Evolutionary conservation across 1,140 invertebrate genomes (phyloP).

Genomic region (Stratiolaelaps scimitus): DNA sequence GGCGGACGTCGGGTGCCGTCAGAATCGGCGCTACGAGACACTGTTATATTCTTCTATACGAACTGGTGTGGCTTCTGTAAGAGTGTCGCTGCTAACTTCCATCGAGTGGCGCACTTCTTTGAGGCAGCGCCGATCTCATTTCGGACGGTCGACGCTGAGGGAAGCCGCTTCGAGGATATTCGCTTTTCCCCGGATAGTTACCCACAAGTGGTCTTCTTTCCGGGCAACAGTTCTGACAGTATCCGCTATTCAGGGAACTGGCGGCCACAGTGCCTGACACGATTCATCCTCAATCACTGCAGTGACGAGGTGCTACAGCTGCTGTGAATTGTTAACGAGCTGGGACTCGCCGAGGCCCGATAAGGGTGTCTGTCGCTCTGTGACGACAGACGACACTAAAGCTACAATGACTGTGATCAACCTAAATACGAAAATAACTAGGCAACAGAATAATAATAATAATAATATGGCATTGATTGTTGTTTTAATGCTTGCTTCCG

Average conservation of each 20-base stretch:
- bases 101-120: constrained; percentile 10
- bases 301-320: background rate
- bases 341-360: too few relatives aligned
- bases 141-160: constrained; percentile 14
- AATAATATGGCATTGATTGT: too few relatives aligned
- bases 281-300: constrained; percentile 24
- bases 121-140: constrained; percentile 2
- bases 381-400: too few relatives aligned
- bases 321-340: background rate
- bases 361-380: too few relatives aligned
- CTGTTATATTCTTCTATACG: constrained; percentile 19
- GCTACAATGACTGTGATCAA: too few relatives aligned
- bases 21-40: background rate
- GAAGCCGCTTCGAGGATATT: constrained; percentile 23
- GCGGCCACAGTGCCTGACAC: constrained; percentile 8
- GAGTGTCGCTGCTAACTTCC: constrained; percentile 1
- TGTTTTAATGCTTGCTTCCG: too few relatives aligned
- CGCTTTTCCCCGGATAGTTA: background rate
- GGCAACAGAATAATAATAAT: too few relatives aligned
- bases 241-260: constrained; percentile 13
- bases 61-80: constrained; percentile 27
- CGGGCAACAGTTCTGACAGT: constrained; percentile 17
- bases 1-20: background rate
- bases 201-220: constrained; percentile 22
- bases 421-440: too few relatives aligned